Conservation (phyloP, 2,888 invertebrate species). For the Arctia plantaginis region DNA sequence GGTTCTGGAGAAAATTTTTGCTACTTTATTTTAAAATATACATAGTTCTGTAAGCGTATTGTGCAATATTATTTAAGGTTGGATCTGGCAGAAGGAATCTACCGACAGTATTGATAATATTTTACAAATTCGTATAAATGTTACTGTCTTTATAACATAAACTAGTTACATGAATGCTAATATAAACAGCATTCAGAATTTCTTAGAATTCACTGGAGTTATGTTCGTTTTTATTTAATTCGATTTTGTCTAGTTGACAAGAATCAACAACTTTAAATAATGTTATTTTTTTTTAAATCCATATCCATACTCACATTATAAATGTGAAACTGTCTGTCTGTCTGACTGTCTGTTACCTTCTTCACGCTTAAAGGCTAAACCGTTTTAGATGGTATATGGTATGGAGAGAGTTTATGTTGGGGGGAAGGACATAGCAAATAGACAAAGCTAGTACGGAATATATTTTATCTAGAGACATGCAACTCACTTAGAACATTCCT, state of each 20-base stretch:
- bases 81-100: neutral
- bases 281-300: no score
- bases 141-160: no score
- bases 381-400: no score
- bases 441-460: no score
- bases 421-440: no score
- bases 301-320: no score
- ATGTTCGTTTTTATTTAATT: neutral
- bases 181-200: neutral
- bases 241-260: neutral
- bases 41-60: neutral
- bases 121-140: neutral
- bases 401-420: no score
- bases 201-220: neutral
- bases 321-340: no score
- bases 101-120: neutral
- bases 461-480: no score
- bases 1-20: constrained; percentile 30
- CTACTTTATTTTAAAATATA: constrained; percentile 23
- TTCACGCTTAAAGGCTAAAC: no score
- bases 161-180: neutral
- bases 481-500: neutral
- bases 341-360: no score
- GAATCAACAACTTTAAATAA: no score
- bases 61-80: neutral